Evolutionary conservation across 2,113 vertebrate genomes (phyloP), one percentile per base, ranked within the genome.

Genomic region (Pongo pygmaeus): DNA sequence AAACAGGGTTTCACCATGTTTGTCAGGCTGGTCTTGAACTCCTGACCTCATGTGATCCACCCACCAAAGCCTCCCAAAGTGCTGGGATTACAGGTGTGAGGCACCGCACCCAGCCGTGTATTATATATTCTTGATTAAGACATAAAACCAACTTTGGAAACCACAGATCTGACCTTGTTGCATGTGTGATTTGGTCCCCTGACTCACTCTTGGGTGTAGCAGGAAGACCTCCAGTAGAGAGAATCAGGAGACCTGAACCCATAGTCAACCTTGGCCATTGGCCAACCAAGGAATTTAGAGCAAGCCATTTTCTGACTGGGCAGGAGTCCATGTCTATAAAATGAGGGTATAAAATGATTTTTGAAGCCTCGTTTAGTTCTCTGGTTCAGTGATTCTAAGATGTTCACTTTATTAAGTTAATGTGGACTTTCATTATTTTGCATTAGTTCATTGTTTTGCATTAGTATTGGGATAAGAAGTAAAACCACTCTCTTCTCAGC

Each of bases 401-500:
- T 80, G 72, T 70, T 95, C 55, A 69, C 50, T 94, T 87, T 79
- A 48, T 95, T 94, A 79, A 84, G 48, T 77, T 80, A 74, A 57
- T 64, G 38, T 35, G 90, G 35, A 69, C 57, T 64, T 97, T 46
- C 9, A 48, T n/a, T 95, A 3, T 86, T 79, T 84, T 79, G 6
- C 5, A 0, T 77, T 95, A 79, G 61, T 46, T 46, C 46, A 48
- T 48, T 95, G 3, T 86, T 79, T 84, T 79, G 6, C 5, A 0
- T 77, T 95, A 79, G 61, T 27, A 40, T 70, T 77, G 8, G 12
- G 12, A 6, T 50, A 85, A 77, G 43, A 94, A 72, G 27, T 74
- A 43, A 83, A 89, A 59, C 17, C 35, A 4, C 83, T 70, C 16
- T 59, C 46, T 89, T 91, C 17, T 61, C 35, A 32, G 4, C 38